phyloP scores from a whole-genome alignment of 2,888 invertebrate genomes.

The Blomia tropicalis region DNA sequence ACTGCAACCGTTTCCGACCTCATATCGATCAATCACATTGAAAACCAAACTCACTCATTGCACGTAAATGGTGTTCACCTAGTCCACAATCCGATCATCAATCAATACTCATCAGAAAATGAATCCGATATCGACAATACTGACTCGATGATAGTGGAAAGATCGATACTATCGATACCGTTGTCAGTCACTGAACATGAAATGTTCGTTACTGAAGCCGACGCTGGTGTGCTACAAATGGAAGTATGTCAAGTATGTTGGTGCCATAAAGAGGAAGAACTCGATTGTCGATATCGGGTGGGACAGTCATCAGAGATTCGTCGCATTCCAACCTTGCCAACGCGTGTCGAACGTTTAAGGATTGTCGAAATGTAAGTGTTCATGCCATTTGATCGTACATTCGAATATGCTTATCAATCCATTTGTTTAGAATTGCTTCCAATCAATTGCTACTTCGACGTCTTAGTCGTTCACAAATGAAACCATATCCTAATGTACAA shows the following conservation, averaged over 20 bases:
- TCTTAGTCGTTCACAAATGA: slow-evolving; percentile 15
- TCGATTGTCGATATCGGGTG: slow-evolving; percentile 11
- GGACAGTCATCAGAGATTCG: neutral
- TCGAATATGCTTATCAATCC: too few species aligned
- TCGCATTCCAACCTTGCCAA: neutral
- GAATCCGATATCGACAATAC: too few species aligned
- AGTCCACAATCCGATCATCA: too few species aligned
- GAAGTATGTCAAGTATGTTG: neutral
- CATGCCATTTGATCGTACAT: neutral
- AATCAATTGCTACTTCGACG: slow-evolving; percentile 12
- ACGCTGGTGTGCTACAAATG: neutral
- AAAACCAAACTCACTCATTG: too few species aligned
- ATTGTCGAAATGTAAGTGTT: slow-evolving; percentile 3
- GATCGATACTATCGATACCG: too few species aligned
- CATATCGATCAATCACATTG: too few species aligned
- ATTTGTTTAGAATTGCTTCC: slow-evolving; percentile 15
- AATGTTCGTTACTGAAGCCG: too few species aligned
- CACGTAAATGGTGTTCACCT: too few species aligned
- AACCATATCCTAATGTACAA: slow-evolving; percentile 19
- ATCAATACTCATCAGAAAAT: too few species aligned
- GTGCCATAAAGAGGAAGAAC: slow-evolving; percentile 2
- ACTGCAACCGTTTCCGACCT: too few species aligned
- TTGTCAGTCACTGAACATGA: too few species aligned
- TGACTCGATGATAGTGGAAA: too few species aligned
- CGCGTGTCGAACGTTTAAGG: neutral